These are phyloP conservation scores for Chaenodraco wilsoni DNA, from an alignment of 2,797 vertebrate genomes.

Conservation along the genomic window DNA sequence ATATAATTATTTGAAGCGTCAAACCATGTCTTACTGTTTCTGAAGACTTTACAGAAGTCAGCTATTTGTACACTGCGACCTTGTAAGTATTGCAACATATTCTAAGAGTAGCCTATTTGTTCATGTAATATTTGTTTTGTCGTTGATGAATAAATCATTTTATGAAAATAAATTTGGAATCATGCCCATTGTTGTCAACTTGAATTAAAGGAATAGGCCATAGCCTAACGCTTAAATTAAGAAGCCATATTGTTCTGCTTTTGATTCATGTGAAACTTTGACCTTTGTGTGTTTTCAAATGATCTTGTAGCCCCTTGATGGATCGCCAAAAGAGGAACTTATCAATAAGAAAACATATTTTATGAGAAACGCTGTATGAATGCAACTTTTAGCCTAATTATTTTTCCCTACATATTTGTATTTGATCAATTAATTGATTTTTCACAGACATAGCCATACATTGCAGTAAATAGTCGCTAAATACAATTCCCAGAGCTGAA, in stretches of 20 bases:
- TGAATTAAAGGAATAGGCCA: neutral
- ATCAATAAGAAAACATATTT: neutral
- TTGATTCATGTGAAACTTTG: conserved; percentile 2
- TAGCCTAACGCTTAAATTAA: neutral
- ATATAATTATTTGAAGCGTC: conserved; percentile 53
- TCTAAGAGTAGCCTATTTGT: conserved; percentile 69
- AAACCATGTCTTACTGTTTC: conserved; percentile 43
- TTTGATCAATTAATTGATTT: neutral
- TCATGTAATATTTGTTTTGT: conserved; percentile 72
- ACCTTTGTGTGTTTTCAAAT: neutral
- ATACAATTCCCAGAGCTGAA: neutral
- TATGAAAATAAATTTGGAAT: conserved; percentile 61
- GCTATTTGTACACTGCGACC: conserved; percentile 40
- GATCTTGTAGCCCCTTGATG: neutral
- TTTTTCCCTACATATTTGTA: neutral
- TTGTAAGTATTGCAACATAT: conserved; percentile 60
- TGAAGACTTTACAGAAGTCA: conserved; percentile 42
- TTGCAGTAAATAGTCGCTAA: neutral
- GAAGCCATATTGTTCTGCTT: neutral
- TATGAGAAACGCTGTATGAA: neutral
- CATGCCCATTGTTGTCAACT: conserved; percentile 7
- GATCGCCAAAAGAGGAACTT: neutral
- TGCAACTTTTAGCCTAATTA: neutral
- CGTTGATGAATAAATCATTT: conserved; percentile 73
- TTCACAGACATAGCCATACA: neutral